phyloP scores from a whole-genome alignment of 1,140 invertebrate genomes.

The Neoseiulus cucumeris region DNA sequence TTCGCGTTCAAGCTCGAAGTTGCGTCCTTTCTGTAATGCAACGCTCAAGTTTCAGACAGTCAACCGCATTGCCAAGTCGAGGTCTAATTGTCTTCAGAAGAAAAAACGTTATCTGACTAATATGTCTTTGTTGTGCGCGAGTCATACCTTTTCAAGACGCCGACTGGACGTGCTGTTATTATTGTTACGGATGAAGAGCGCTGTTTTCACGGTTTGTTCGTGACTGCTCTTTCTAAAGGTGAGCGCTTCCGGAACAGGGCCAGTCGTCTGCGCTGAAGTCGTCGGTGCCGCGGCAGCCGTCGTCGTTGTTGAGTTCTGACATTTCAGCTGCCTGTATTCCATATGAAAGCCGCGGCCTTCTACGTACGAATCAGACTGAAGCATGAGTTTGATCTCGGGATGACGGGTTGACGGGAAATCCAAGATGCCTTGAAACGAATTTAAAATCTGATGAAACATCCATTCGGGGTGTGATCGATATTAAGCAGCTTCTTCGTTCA shows the following conservation, averaged over 20 bases:
- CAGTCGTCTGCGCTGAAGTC: not conserved
- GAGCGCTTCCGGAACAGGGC: not conserved
- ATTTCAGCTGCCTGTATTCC: slow-evolving; percentile 3
- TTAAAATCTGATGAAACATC: not conserved
- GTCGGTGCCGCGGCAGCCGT: no score
- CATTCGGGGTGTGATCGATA: no score
- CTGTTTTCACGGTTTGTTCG: slow-evolving; percentile 3
- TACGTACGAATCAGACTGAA: not conserved
- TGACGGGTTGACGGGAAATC: not conserved
- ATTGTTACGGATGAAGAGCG: not conserved
- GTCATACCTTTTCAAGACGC: not conserved
- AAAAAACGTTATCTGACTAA: not conserved
- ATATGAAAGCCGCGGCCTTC: slow-evolving; percentile 6
- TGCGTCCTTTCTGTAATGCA: not conserved
- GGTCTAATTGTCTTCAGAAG: not conserved
- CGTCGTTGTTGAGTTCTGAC: not conserved
- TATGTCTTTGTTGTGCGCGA: not conserved
- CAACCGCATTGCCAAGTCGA: not conserved
- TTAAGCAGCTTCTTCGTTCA: no score
- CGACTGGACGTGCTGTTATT: not conserved
- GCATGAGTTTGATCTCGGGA: slow-evolving; percentile 7
- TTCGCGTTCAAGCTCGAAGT: not conserved
- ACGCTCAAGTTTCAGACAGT: not conserved
- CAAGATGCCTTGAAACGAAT: not conserved
- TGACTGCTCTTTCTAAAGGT: not conserved